A percentile compares a stretch with the other conserved stretches of the same genome.
Evolutionary conservation across 2,888 invertebrate species (phyloP).

Genomic region (Calephelis perditalis): DNA sequence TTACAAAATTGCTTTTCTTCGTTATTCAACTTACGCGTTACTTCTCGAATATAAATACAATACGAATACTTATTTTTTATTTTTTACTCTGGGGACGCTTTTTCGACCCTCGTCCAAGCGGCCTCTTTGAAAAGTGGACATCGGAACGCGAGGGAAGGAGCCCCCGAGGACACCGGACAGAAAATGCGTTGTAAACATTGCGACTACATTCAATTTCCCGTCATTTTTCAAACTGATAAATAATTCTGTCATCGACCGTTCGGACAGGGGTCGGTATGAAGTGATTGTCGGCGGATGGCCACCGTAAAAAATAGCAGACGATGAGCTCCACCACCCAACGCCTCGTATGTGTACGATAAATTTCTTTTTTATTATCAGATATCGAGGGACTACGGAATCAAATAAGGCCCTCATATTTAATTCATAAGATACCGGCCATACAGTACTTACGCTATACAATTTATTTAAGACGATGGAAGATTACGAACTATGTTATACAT

Average conservation of each 20-base stretch:
- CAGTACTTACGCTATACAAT: constrained; percentile 68
- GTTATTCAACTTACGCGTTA: constrained; percentile 63
- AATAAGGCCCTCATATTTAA: constrained; percentile 79
- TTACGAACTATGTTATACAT: constrained; percentile 41
- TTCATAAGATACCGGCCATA: constrained; percentile 77
- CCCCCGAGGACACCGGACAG: constrained; percentile 74
- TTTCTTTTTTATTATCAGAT: constrained; percentile 79
- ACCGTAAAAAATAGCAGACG: constrained; percentile 74
- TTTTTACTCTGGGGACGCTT: constrained; percentile 77
- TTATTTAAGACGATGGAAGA: constrained; percentile 74
- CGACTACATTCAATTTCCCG: constrained; percentile 80
- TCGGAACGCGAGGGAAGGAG: constrained; percentile 77
- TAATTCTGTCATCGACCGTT: constrained; percentile 78
- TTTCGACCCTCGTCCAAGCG: constrained; percentile 78
- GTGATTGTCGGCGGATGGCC: constrained; percentile 75
- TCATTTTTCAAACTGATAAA: constrained; percentile 80
- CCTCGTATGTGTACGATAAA: constrained; percentile 68
- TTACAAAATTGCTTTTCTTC: constrained; percentile 47
- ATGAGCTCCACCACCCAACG: constrained; percentile 54
- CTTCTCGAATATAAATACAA: constrained; percentile 67
- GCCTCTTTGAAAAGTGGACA: constrained; percentile 79
- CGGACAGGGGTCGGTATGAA: constrained; percentile 78
- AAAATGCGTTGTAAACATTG: constrained; percentile 79
- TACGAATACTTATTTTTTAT: constrained; percentile 70
- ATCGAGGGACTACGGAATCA: constrained; percentile 78